These are phyloP conservation scores for Seriola aureovittata DNA, from an alignment of 2,113 vertebrate genomes.

Conservation along the genomic window DNA sequence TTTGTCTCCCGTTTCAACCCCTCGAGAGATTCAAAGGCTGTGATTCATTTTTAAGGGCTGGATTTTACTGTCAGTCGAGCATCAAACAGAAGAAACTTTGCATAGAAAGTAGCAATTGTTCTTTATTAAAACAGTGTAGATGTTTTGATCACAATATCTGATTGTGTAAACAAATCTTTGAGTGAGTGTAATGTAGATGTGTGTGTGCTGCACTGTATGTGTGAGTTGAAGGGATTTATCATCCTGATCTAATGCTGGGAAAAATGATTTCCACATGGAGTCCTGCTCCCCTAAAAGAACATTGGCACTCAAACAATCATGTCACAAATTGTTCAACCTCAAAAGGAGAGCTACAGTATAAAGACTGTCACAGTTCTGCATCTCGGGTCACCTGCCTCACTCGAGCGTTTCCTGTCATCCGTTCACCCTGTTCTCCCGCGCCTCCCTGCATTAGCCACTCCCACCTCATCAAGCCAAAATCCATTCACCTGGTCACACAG, in stretches of 20 bases:
- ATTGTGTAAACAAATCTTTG: slow-evolving; percentile 36
- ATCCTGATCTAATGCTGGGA: slow-evolving; percentile 2
- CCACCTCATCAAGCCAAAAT: too few relatives aligned
- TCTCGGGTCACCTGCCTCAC: too few relatives aligned
- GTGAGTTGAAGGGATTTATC: slow-evolving; percentile 17
- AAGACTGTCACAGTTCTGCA: background rate
- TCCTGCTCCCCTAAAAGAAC: background rate
- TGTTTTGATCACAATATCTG: slow-evolving; percentile 38
- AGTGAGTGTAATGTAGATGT: slow-evolving; percentile 18
- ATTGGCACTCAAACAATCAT: background rate
- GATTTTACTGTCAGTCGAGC: slow-evolving; percentile 31
- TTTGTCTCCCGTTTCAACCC: slow-evolving; percentile 44
- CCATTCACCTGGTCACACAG: too few relatives aligned
- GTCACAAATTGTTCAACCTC: slow-evolving; percentile 7
- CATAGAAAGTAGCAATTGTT: slow-evolving; percentile 19
- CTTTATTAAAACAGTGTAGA: slow-evolving; percentile 36
- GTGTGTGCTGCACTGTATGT: background rate
- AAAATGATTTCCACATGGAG: background rate
- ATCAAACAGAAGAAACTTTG: background rate
- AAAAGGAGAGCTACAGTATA: background rate
- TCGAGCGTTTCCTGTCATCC: too few relatives aligned
- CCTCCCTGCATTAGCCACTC: too few relatives aligned
- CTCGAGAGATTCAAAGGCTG: slow-evolving; percentile 25
- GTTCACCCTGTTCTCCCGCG: too few relatives aligned
- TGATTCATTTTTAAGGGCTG: slow-evolving; percentile 45